Base-by-base conservation (phyloP, 2,888 invertebrate genomes). In the Anodontia alba region DNA sequence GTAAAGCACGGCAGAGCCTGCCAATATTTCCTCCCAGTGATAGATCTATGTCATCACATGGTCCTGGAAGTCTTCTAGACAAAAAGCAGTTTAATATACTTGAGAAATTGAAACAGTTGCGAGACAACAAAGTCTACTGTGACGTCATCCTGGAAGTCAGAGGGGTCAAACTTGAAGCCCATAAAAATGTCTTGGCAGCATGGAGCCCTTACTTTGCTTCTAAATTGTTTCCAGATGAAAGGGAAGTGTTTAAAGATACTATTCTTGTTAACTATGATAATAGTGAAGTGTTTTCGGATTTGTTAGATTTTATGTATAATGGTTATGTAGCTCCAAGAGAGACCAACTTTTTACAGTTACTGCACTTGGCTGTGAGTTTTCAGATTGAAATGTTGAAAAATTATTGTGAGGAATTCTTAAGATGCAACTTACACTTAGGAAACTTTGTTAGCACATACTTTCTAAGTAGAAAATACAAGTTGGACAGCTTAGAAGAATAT, bases 221-320 rank as follows among this genome's bases (percentile, higher is more conserved):
- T 81, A 77, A 86, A 76, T 57, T 91, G 71, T 79, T 78, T n/a
- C 78, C 79, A 31, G 78, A 77, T 26, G 83, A 83, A 43, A 75
- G 80, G 1, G 71, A 70, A 49, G 81, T 86, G 54, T 85, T 73
- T 54, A 84, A 86, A 76, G 89, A 89, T 62, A 73, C 86, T 23
- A 72, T 88, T 54, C 75, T 84, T 43, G 83, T 92, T 1, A 83
- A 86, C 33, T 91, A 88, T 83, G 89, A 95, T 88, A 95, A 96
- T 92, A 95, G 95, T 78, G 95, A 95, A 80, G 95, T 96, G 73
- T 96, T 96, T 93, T 94, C 95, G 29, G 94, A 95, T 49, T 94
- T 96, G 72, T 93, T 96, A 33, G 96, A 96, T 91, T 96, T 96
- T 91, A 96, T 96, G 95, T 96, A 96, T 92, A 96, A 96, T 43